Evolutionary conservation across 2,113 vertebrate species (phyloP), one percentile per base, ranked within the genome.

Genomic region (Halichoeres trimaculatus): DNA sequence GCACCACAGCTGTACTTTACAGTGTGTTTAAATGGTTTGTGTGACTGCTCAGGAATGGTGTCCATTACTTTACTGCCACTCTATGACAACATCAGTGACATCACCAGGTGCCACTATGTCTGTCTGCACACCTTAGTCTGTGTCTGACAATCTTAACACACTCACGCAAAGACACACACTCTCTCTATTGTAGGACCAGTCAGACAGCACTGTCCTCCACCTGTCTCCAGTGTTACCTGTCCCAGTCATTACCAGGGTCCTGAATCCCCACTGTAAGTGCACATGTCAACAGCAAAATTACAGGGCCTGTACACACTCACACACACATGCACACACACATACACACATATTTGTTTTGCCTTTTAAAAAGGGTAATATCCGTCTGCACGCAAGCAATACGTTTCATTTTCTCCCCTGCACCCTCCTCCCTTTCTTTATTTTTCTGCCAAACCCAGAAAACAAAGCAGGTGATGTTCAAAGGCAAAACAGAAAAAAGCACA

Each of bases 201-300:
- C 86, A 89, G 87, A 88, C 90, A 52, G 80, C 78, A 70, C 85
- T 53, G 73, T 81, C 86, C 80, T 89, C 88, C 92, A 92, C 90
- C 90, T 91, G 92, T 93, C 92, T 93, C 85, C 85, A 84, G 60
- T 23, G 45, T 76, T 90, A 86, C 86, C 90, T 90, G 84, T 78
- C 88, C 88, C 85, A 81, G 85, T 92, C 85, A 93, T 93, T 93
- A 93, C 47, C 71, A 74, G 78, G 84, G 90, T 87, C 81, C 85
- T 77, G 60, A 73, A 89, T 84, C 86, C 90, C 80, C 74, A 70
- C 86, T 89, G 84, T 91, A 91, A 91, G 90, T 93, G 90, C 91
- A 90, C 90, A 86, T 91, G 92, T 93, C 90, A 93, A 89, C 92
- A 84, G 80, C 51, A 13, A 86, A 90, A 93, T 93, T 92, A 92